Conservation (phyloP, 2,113 vertebrate genomes). For the Phaethornis superciliosus region DNA sequence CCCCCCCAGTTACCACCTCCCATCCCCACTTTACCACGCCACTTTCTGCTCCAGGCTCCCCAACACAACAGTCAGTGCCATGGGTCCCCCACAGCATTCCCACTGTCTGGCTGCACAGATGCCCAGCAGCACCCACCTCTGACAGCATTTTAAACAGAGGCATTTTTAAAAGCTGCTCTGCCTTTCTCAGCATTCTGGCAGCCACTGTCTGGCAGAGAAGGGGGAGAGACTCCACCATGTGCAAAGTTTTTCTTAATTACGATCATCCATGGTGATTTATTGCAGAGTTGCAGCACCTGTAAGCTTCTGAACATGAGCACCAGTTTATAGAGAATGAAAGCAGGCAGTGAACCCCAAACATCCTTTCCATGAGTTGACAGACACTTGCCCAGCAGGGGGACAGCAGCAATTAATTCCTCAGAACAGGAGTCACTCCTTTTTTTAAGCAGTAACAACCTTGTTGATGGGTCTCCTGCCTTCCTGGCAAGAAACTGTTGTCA, state of each 20-base stretch:
- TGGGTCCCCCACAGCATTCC: background rate
- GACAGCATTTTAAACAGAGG: background rate
- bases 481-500: background rate
- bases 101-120: fast-evolving
- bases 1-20: background rate
- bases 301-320: background rate
- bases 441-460: background rate
- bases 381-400: fast-evolving
- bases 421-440: background rate
- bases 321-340: background rate
- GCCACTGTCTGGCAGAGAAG: background rate
- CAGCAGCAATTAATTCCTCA: background rate
- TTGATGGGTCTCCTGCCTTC: background rate
- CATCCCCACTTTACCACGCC: background rate
- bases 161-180: background rate
- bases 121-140: too few species aligned
- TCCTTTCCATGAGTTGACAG: background rate
- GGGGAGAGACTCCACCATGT: background rate
- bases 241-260: background rate
- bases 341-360: fast-evolving
- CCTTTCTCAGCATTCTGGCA: fast-evolving
- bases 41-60: background rate
- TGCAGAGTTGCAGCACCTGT: background rate
- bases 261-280: background rate
- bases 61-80: fast-evolving